These are phyloP conservation scores for Blastomussa wellsi DNA, from an alignment of 92 coral and sea anemone genomes.

Conservation along the genomic window DNA sequence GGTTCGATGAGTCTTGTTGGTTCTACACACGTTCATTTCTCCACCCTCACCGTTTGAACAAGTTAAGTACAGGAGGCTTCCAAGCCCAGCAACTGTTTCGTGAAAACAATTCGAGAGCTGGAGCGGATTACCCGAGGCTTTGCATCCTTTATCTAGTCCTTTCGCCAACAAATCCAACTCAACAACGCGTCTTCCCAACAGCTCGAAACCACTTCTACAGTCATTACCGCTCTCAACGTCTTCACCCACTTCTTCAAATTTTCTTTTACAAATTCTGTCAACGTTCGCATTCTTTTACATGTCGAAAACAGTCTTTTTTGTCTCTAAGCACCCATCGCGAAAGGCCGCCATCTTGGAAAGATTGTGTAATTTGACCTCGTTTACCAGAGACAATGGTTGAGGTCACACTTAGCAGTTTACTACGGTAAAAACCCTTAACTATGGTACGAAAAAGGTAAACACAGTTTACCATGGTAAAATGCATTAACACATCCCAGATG, in stretches of 20 bases:
- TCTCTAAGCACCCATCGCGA: too few relatives aligned
- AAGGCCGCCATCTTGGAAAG: too few relatives aligned
- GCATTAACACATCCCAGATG: too few relatives aligned
- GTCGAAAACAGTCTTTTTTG: too few relatives aligned
- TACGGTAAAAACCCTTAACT: too few relatives aligned
- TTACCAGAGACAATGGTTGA: too few relatives aligned
- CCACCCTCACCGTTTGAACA: constrained; percentile 47
- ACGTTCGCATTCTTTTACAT: not conserved
- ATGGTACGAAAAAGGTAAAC: too few relatives aligned
- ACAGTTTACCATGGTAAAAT: too few relatives aligned
- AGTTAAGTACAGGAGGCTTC: constrained; percentile 33
- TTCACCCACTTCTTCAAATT: not conserved
- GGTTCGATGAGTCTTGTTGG: constrained; percentile 13
- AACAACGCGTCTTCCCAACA: constrained; percentile 34
- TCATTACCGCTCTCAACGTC: not conserved
- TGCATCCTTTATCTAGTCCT: constrained; percentile 42
- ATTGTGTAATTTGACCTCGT: too few relatives aligned
- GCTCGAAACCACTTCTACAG: not conserved
- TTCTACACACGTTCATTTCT: constrained; percentile 34
- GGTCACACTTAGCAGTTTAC: too few relatives aligned
- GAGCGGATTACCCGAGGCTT: constrained; percentile 30
- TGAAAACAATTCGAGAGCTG: constrained; percentile 23
- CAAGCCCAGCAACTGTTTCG: constrained; percentile 51
- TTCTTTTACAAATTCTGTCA: not conserved
- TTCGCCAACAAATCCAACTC: constrained; percentile 24